Percentiles rank a stretch among this genome's conserved stretches.
Conservation (phyloP, 2,113 vertebrate genomes). For the Pholis gunnellus region DNA sequence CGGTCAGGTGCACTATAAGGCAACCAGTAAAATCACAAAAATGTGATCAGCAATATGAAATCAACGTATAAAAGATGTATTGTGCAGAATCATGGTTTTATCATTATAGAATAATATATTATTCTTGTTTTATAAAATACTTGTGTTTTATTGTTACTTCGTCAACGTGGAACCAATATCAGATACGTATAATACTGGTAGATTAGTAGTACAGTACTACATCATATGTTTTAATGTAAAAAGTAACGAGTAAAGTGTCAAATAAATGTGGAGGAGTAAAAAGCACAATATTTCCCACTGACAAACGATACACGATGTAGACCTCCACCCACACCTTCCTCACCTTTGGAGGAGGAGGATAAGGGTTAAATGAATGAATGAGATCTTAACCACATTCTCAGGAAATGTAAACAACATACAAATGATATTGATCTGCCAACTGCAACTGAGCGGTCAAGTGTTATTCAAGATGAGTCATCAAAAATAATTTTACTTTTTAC, state of each 20-base stretch:
- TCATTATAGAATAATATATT: background rate
- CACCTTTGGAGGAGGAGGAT: background rate
- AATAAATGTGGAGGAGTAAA: background rate
- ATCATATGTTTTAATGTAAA: background rate
- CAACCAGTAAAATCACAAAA: background rate
- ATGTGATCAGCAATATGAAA: background rate
- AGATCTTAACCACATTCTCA: background rate
- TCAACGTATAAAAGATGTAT: background rate
- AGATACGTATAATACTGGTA: background rate
- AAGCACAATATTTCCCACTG: background rate
- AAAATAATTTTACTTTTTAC: background rate
- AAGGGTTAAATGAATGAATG: background rate
- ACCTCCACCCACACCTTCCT: background rate
- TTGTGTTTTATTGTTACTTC: background rate
- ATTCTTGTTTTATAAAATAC: background rate
- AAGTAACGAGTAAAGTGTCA: background rate
- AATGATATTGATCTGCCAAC: background rate
- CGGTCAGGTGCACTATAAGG: background rate
- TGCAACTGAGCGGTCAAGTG: background rate
- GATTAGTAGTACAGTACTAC: background rate
- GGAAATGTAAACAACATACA: background rate
- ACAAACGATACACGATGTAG: background rate
- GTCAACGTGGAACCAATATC: background rate
- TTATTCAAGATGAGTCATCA: background rate
- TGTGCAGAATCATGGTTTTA: background rate